A percentile compares a stretch with the other conserved stretches of the same genome.
phyloP scores from a whole-genome alignment of 2,797 vertebrate genomes.

The Cossypha niveicapilla region DNA sequence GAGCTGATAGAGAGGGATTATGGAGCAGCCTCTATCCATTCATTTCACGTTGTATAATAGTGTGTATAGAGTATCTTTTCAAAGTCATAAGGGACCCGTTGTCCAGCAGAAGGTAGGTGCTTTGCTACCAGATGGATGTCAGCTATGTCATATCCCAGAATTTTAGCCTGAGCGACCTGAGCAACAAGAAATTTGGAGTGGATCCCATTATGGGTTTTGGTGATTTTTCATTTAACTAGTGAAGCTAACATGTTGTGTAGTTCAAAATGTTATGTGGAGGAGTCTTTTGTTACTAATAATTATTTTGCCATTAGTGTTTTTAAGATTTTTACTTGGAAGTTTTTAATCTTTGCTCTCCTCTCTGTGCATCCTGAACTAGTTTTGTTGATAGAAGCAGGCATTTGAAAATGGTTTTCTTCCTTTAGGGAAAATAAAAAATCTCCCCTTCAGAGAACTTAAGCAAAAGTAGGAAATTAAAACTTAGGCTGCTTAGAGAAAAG shows the following conservation, averaged over 20 bases:
- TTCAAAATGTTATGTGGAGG: not conserved
- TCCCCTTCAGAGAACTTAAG: not conserved
- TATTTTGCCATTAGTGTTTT: not conserved
- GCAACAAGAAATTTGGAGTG: not conserved
- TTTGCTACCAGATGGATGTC: not conserved
- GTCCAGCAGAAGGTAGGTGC: not conserved
- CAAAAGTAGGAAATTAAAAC: conserved; percentile 3
- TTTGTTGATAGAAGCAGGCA: not conserved
- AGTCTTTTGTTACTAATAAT: not conserved
- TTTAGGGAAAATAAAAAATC: not conserved
- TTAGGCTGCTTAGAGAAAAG: not conserved
- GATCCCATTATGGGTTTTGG: not conserved
- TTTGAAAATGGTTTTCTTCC: not conserved
- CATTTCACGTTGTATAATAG: not conserved
- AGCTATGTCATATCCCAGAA: not conserved
- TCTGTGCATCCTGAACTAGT: not conserved
- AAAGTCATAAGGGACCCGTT: not conserved
- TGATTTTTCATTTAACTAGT: not conserved
- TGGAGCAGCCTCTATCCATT: not conserved
- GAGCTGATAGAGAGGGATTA: not conserved
- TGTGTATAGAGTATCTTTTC: not conserved
- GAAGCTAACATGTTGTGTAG: rapidly evolving
- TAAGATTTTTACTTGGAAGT: not conserved
- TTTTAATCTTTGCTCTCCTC: not conserved
- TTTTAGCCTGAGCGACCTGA: not conserved